Evolutionary conservation across 2,113 vertebrate species (phyloP), one percentile per base, ranked within the genome.

Genomic region (Zapornia atra): DNA sequence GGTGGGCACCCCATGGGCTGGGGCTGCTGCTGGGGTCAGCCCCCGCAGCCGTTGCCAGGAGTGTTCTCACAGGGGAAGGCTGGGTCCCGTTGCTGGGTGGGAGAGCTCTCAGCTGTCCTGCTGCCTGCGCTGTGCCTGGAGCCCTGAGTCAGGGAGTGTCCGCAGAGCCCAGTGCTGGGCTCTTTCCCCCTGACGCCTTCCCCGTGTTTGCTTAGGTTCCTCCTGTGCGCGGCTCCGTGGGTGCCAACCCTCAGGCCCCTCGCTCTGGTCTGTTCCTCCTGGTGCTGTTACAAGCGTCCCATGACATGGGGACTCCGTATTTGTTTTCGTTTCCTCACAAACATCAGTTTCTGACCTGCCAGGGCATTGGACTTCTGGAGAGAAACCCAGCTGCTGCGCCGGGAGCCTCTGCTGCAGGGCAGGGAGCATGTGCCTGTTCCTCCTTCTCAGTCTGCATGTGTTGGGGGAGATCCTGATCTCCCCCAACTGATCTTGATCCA

Each of bases 151-250:
- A 16, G 0, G 48, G 14, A 54, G 7, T 69, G 10, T 1, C 54
- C 10, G 25, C 50, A 33, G 46, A 50, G 48, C 46, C 10, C 66
- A 11, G 40, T n/a, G 7, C 16, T 42, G 46, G 6, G 2, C 21
- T 25, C 57, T 51, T 33, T 15, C 2, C 48, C 40, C 33, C 36
- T 83, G 71, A 31, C 36, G 10, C 0, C 38, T 78, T 56, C 53
- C 31, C 66, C 57, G 15, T 31, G 14, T 63, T 79, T 63, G 33
- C 61, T 59, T 24, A 3, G 8, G 4, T 72, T 69, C 68, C 50
- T 75, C 54, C 2, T 29, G 12, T 36, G 9, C 28, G 3, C 0
- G 15, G 11, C 73, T 48, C 46, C 0, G 0, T 4, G 50, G 1
- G 0, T 40, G 81, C 81, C 7, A 7, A 2, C 5, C 34, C 66